These are phyloP conservation scores for Corapipo altera DNA, from an alignment of 2,113 vertebrate genomes.

Conservation along the genomic window DNA sequence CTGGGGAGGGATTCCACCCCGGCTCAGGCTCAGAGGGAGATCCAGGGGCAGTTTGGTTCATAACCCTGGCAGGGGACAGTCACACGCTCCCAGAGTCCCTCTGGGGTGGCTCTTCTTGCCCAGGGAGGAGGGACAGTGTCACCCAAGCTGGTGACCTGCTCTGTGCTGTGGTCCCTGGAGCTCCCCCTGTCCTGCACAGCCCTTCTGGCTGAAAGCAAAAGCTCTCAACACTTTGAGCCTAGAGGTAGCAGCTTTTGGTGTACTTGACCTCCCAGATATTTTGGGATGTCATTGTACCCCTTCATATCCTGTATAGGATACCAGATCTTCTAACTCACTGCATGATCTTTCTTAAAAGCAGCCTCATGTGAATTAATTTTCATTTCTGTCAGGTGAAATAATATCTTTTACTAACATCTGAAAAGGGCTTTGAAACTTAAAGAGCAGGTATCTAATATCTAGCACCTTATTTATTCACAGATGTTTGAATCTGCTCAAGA, in stretches of 20 bases:
- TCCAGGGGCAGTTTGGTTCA: background rate
- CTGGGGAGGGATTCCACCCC: background rate
- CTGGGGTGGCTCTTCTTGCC: background rate
- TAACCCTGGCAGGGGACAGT: background rate
- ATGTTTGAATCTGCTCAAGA: conserved; percentile 17
- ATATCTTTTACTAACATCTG: background rate
- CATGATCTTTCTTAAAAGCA: background rate
- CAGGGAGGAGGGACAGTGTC: background rate
- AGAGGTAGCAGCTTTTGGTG: background rate
- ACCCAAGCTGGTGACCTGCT: background rate
- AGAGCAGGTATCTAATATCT: background rate
- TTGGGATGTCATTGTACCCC: accelerated
- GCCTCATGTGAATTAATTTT: background rate
- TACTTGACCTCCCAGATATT: background rate
- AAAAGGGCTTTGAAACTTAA: conserved; percentile 1
- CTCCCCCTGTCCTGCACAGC: background rate
- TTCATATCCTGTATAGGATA: background rate
- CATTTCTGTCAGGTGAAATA: background rate
- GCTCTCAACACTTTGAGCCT: background rate
- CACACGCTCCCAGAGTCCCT: background rate
- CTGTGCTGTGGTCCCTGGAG: background rate
- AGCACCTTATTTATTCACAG: conserved; percentile 19
- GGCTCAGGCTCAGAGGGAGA: background rate
- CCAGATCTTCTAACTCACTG: background rate
- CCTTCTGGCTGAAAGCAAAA: background rate